Percentiles rank a stretch among this genome's conserved stretches.
phyloP scores from a whole-genome alignment of 2,888 invertebrate species.

The Lasioglossum vierecki region DNA sequence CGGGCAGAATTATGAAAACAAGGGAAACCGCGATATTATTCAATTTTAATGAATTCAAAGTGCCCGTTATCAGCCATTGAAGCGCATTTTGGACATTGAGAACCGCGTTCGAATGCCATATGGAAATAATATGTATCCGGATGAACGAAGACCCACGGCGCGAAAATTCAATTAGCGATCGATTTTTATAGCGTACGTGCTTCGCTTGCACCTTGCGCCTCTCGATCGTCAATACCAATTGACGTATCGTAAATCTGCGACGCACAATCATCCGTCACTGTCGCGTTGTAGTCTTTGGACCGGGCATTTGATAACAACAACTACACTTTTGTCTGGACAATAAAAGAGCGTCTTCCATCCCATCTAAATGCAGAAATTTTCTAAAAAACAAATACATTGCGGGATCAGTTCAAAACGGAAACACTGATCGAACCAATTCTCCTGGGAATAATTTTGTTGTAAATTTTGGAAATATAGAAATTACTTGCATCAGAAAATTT shows the following conservation, averaged over 20 bases:
- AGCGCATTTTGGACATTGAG: not conserved
- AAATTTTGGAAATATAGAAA: not conserved
- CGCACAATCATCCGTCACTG: not conserved
- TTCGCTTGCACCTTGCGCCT: not conserved
- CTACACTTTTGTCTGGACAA: not conserved
- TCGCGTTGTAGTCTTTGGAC: not conserved
- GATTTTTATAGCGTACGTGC: not conserved
- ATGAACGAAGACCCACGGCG: not conserved
- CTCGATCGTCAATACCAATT: not conserved
- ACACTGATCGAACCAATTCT: not conserved
- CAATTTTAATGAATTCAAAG: not conserved
- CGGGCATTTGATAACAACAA: not conserved
- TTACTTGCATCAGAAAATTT: not conserved
- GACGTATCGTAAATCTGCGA: conserved; percentile 5
- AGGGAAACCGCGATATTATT: not conserved
- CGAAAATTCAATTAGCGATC: conserved; percentile 9
- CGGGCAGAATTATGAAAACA: not conserved
- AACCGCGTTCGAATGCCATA: not conserved
- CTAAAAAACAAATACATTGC: not conserved
- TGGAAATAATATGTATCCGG: not conserved
- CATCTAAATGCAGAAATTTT: not conserved
- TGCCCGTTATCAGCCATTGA: not conserved
- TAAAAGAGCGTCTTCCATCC: not conserved
- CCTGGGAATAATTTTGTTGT: not conserved
- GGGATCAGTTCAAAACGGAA: too few species aligned